Evolutionary conservation across 1,140 invertebrate genomes (phyloP).

Genomic region (Eufriesea mexicana): DNA sequence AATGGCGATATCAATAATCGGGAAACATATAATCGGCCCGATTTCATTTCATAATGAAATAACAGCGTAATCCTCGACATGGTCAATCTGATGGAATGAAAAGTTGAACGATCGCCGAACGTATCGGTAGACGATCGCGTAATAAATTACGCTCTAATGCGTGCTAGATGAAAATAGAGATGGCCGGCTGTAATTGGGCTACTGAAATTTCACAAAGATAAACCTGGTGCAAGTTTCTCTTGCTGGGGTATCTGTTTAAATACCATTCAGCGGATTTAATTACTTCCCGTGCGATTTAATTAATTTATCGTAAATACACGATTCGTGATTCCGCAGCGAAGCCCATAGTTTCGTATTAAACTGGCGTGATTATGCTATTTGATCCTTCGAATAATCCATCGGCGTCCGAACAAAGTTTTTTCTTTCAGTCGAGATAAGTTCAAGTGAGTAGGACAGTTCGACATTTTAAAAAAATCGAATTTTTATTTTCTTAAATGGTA

Average conservation of each 20-base stretch:
- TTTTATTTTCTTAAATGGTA: no score
- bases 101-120: neutral
- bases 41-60: neutral
- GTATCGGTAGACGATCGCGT: no score
- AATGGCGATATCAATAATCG: neutral
- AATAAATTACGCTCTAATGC: neutral
- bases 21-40: neutral
- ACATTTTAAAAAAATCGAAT: no score
- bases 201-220: neutral
- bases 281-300: neutral
- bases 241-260: neutral
- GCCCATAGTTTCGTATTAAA: no score
- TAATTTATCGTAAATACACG: neutral
- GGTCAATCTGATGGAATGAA: neutral
- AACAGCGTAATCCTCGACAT: neutral
- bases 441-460: no score
- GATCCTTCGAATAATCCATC: no score
- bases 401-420: no score
- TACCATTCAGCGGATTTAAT: neutral
- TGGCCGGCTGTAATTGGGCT: neutral
- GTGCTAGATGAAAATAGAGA: neutral
- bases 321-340: no score
- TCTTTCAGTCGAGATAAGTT: no score
- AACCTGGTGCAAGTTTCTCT: accelerated
- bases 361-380: neutral